Base-by-base conservation (phyloP, 2,888 invertebrate species). In the Parochlus steinenii region DNA sequence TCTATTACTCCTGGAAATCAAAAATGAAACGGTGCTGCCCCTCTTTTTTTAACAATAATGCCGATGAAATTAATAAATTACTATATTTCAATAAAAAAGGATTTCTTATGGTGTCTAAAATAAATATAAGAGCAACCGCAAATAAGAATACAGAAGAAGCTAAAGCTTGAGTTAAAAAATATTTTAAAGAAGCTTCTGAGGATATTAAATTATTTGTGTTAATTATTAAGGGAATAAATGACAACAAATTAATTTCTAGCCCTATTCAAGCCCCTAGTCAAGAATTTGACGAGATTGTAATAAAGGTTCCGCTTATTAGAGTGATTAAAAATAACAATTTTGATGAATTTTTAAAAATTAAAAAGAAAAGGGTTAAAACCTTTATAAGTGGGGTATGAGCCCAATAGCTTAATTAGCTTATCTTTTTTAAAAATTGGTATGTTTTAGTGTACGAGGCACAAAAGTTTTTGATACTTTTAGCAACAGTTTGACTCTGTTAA, bases 381-480 rank as follows among this genome's bases (percentile, higher is more conserved):
- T 58, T 56, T 58, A 61, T 61, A 52, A 47, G 45, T 54, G 52
- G 54, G 57, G 58, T 58, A 59, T 61, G 61, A 61, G 51, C 61
- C 59, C 52, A 58, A 40, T 56, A 61, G 58, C 58, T 58, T 57
- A 33, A 41, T 61, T 57, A 69, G 67, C 67, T 68, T 68, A 67
- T 52, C 55, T 58, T 61, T 60, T 56, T 56, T 44, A 38, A n/a
- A n/a, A n/a, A n/a, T n/a, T n/a, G n/a, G n/a, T 62, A 65, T 64
- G 65, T 65, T 65, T 68, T 67, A 60, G 64, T 69, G 68, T 69
- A 69, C 42, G 63, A 65, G 52, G 68, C 67, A 69, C 63, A 57
- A 56, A 61, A 65, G 54, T 61, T 67, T 69, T 70, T 69, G 67
- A 67, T 62, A 53, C 53, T 67, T 63, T 60, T 49, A 56, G 66